phyloP scores from a whole-genome alignment of 2,113 vertebrate species.

The Solea solea region DNA sequence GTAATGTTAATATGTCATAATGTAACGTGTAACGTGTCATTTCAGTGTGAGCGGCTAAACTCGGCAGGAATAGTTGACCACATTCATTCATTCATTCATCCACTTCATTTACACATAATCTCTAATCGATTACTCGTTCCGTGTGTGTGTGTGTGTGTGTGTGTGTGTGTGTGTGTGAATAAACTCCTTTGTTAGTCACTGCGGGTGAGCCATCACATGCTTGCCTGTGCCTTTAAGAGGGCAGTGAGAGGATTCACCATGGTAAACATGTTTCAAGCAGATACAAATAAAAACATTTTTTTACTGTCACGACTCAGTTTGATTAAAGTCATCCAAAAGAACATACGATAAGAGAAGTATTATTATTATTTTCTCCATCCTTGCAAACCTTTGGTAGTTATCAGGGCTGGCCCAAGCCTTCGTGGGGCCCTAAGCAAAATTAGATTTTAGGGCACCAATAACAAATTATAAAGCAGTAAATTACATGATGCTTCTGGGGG shows the following conservation, averaged over 20 bases:
- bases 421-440: too few species aligned
- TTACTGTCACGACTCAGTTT: too few species aligned
- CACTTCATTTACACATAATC: neutral
- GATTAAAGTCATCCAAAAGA: too few species aligned
- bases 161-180: conserved; percentile 46
- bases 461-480: too few species aligned
- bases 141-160: neutral
- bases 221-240: conserved; percentile 23
- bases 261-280: conserved; percentile 11
- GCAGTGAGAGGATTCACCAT: neutral
- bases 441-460: too few species aligned
- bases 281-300: neutral
- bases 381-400: too few species aligned
- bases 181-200: conserved; percentile 66
- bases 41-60: neutral
- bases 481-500: too few species aligned
- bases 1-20: neutral
- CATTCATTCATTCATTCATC: too few species aligned
- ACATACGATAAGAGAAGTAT: too few species aligned
- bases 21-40: neutral
- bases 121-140: neutral
- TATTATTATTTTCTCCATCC: too few species aligned
- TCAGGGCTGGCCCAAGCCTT: too few species aligned
- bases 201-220: conserved; percentile 69
- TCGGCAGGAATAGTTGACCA: neutral